Evolutionary conservation across 2,888 invertebrate genomes (phyloP).

Genomic region (Cephus nigrinus): DNA sequence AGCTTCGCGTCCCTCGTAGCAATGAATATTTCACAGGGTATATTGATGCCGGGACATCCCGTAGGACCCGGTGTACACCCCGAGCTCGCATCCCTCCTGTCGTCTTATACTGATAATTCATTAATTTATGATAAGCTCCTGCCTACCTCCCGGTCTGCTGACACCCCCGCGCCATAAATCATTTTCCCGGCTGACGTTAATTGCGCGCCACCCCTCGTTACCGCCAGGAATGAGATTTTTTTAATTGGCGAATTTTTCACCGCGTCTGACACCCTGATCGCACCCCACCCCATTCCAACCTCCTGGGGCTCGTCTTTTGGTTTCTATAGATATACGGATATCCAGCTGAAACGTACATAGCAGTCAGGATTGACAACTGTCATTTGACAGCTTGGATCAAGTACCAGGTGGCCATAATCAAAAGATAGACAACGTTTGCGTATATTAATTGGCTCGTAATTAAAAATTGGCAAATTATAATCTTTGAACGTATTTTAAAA

Average conservation of each 20-base stretch:
- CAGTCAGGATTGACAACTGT: neutral
- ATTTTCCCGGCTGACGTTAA: conserved; percentile 63
- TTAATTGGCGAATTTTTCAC: conserved; percentile 65
- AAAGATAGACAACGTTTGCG: no score
- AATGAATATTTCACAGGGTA: conserved; percentile 36
- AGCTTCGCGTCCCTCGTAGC: neutral
- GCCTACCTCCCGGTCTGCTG: conserved; percentile 34
- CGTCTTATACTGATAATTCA: conserved; percentile 55
- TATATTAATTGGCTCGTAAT: neutral
- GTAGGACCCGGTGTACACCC: conserved; percentile 17
- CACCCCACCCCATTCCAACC: conserved; percentile 10
- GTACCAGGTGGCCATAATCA: neutral
- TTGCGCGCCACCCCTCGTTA: conserved; percentile 62
- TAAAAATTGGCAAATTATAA: neutral
- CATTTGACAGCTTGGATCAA: no score
- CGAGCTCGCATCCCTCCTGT: conserved; percentile 24
- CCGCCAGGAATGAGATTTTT: conserved; percentile 64
- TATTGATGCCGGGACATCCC: conserved; percentile 31
- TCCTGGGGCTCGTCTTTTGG: conserved; percentile 1
- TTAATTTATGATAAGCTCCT: conserved; percentile 63
- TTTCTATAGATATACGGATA: neutral
- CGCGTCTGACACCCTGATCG: conserved; percentile 43
- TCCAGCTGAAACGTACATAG: neutral
- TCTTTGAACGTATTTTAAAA: neutral
- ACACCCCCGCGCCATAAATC: conserved; percentile 55